Evolutionary conservation across 2,888 invertebrate species (phyloP).

Genomic region (Notodromas monacha): DNA sequence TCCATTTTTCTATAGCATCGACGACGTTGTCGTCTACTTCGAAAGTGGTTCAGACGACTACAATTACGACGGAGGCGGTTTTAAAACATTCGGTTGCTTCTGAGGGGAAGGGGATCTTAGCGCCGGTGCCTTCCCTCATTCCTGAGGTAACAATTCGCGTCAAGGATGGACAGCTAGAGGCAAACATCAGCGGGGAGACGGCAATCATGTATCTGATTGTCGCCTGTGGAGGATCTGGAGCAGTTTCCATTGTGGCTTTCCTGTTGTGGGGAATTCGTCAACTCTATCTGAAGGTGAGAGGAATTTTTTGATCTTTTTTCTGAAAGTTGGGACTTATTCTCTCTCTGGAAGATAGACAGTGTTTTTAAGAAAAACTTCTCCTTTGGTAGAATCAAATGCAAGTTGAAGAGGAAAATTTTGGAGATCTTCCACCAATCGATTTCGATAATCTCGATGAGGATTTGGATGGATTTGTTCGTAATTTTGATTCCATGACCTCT

Average conservation of each 20-base stretch:
- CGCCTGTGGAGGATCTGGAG: constrained; percentile 4
- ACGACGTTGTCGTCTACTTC: constrained; percentile 4
- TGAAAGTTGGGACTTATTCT: constrained; percentile 2
- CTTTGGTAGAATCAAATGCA: constrained; percentile 4
- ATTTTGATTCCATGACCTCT: constrained; percentile 4
- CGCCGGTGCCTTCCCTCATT: constrained; percentile 4
- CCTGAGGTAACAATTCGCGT: constrained; percentile 4
- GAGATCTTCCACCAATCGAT: constrained; percentile 4
- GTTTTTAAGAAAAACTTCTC: constrained; percentile 4
- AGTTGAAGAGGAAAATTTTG: constrained; percentile 4
- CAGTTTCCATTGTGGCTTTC: constrained; percentile 4
- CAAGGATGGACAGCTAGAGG: constrained; percentile 4
- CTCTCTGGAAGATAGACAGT: constrained; percentile 4
- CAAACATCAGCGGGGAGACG: constrained; percentile 4
- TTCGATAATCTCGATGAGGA: constrained; percentile 4
- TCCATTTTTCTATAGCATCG: constrained; percentile 4
- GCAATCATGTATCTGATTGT: constrained; percentile 4
- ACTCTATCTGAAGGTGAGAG: constrained; percentile 4
- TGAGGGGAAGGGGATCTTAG: constrained; percentile 4
- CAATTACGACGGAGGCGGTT: constrained; percentile 4
- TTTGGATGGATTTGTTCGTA: constrained; percentile 4
- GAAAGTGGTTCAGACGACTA: constrained; percentile 4
- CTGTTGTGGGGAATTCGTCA: constrained; percentile 4
- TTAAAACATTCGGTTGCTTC: constrained; percentile 4
- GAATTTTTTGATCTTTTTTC: constrained; percentile 4